Evolutionary conservation across 2,888 invertebrate species (phyloP).

Genomic region (Rhabditoides inermis): DNA sequence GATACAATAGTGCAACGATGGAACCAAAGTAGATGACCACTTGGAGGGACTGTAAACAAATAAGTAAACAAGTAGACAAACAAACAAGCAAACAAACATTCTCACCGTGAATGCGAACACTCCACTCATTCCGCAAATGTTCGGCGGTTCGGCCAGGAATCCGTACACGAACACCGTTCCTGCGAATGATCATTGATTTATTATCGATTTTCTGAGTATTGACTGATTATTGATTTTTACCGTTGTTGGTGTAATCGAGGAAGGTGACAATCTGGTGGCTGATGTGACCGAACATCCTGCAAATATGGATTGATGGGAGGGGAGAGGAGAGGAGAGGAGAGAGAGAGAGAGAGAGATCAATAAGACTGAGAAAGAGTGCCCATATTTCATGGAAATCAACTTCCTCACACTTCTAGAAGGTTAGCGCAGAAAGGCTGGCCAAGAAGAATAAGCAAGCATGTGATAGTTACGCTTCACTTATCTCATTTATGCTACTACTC

Average conservation of each 20-base stretch:
- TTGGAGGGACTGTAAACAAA: slow-evolving; percentile 35
- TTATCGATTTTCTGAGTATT: not conserved
- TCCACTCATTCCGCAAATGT: slow-evolving; percentile 55
- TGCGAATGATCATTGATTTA: not conserved
- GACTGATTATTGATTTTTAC: too few relatives aligned
- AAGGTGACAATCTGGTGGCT: slow-evolving; percentile 61
- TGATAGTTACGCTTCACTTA: too few relatives aligned
- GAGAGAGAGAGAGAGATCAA: not conserved
- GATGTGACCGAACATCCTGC: slow-evolving; percentile 21
- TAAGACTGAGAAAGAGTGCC: slow-evolving; percentile 59
- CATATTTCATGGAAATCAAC: not conserved
- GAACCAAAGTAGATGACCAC: slow-evolving; percentile 48
- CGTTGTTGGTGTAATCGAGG: slow-evolving; percentile 69
- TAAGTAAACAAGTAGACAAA: not conserved
- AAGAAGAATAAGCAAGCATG: too few relatives aligned
- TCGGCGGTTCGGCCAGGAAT: slow-evolving; percentile 47
- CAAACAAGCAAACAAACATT: not conserved
- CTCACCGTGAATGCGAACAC: slow-evolving; percentile 72
- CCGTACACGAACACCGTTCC: slow-evolving; percentile 72
- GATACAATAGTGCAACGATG: slow-evolving; percentile 42
- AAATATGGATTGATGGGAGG: not conserved
- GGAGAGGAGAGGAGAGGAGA: not conserved
- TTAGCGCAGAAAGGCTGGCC: too few relatives aligned
- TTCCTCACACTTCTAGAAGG: too few relatives aligned
- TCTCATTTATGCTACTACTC: too few relatives aligned